Evolutionary conservation across 2,888 invertebrate species (phyloP), one percentile per base, ranked within the genome.

Genomic region (Elysia crispata): DNA sequence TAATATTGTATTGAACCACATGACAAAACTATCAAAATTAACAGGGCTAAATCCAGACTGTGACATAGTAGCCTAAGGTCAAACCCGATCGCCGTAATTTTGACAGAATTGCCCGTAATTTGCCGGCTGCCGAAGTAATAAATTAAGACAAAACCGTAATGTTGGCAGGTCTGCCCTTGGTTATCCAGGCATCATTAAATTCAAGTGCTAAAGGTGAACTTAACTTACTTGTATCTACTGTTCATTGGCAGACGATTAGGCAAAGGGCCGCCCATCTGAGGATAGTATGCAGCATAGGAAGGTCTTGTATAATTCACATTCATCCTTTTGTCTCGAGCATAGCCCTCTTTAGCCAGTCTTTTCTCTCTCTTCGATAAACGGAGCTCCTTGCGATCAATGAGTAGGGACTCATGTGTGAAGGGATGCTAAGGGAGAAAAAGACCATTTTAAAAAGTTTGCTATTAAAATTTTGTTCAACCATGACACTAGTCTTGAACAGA

Each of bases 351-450:
- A 0, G 98, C 98, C 77, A 98, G 93, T 85, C 97, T 94, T 91
- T 98, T 98, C 91, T 98, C 98, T 41, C 97, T 96, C 90, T 96
- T 96, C 0, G 98, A 97, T 66, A 98, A 93, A 89, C 98, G 97
- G 92, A 98, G 96, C 89, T 98, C 98, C 90, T 98, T 98, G 66
- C 97, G 94, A 92, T 98, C 98, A 3, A 98, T 96, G 50, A 99
- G 93, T 77, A 98, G 93, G 15, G 98, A 97, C 92, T 99, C 98
- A 90, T 99, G 98, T 87, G 97, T 96, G 93, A 98, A 98, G 0
- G 98, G 98, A 89, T 88, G 86, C 92, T 92, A 83, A n/a, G 86
- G 64, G 41, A 31, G 25, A 66, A 49, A 76, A 49, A 41, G n/a
- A 41, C 1, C 23, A 5, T 6, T 30, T 33, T 23, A 15, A 13